Base-by-base conservation (phyloP, 2,113 vertebrate species). In the Eclectus roratus region DNA sequence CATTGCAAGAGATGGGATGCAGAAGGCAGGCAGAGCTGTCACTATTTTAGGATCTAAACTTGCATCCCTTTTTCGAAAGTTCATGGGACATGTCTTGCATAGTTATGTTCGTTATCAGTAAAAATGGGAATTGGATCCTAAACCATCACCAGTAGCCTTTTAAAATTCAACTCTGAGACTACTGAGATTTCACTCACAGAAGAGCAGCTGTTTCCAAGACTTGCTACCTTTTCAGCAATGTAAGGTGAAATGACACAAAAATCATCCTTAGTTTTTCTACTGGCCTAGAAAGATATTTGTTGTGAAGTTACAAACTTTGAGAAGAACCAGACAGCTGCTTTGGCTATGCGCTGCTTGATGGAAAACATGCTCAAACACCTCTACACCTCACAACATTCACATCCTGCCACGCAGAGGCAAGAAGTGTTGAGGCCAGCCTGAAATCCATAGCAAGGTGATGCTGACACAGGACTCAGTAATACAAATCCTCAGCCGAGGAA, bases 321-420 rank as follows among this genome's bases (percentile, higher is more conserved):
- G 66, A 35, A 79, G 55, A 66, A 68, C 29, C 46, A 49, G 55
- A 3, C 13, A 35, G 50, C 31, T 61, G 43, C 35, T 39, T 25
- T 70, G 17, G 24, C 55, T 33, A 2, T 10, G 44, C 27, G 2
- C 44, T 44, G 60, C 69, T 13, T 0, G 1, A 44, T 24, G n/a
- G 9, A 60, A 84, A 74, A n/a, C 1, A 66, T 49, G 63, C 43
- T 47, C 41, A 9, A 72, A 74, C 0, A 1, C n/a, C 29, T 11
- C 50, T 47, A 63, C 77, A 63, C 71, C 71, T 53, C 7, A 3
- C 69, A 55, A 2, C 8, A 17, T 10, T 29, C 47, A 5, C 55
- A 6, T 28, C n/a, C 58, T 14, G 17, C 14, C 31, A 50, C 11
- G 4, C 8, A 29, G 23, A 27, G 19, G 11, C 14, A 27, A 46